These are phyloP conservation scores for Bicyclus anynana DNA, from an alignment of 1,140 invertebrate genomes.

Conservation along the genomic window DNA sequence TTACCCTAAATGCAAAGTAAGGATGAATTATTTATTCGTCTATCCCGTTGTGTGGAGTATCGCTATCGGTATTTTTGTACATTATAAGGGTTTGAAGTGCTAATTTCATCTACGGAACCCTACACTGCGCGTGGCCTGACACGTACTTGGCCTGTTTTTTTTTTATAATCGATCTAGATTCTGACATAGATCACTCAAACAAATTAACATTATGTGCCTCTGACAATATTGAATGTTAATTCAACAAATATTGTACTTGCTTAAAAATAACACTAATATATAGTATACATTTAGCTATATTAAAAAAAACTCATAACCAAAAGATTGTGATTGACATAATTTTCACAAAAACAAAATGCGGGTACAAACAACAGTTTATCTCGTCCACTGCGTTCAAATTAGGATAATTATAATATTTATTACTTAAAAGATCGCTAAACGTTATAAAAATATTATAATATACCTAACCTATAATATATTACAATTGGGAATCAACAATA, in stretches of 20 bases:
- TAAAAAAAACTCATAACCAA: constrained; percentile 14
- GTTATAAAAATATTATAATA: constrained; percentile 71
- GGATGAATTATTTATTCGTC: no score
- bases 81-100: no score
- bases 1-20: no score
- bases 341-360: constrained; percentile 23
- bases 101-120: no score
- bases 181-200: constrained; percentile 56
- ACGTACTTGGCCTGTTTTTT: no score
- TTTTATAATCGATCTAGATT: constrained; percentile 54
- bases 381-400: constrained; percentile 36
- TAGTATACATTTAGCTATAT: constrained; percentile 28
- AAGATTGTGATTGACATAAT: constrained; percentile 12
- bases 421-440: constrained; percentile 41
- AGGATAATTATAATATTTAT: constrained; percentile 29
- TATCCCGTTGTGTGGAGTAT: no score
- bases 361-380: constrained; percentile 31
- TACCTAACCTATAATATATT: constrained; percentile 70
- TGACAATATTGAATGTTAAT: constrained; percentile 52
- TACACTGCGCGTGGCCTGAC: no score
- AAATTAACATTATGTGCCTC: constrained; percentile 57
- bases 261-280: constrained; percentile 63
- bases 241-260: constrained; percentile 70
- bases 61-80: no score
- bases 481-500: constrained; percentile 66